A percentile compares a stretch with the other conserved stretches of the same genome.
Evolutionary conservation across 2,113 vertebrate species (phyloP).

Genomic region (Zapus hudsonius): DNA sequence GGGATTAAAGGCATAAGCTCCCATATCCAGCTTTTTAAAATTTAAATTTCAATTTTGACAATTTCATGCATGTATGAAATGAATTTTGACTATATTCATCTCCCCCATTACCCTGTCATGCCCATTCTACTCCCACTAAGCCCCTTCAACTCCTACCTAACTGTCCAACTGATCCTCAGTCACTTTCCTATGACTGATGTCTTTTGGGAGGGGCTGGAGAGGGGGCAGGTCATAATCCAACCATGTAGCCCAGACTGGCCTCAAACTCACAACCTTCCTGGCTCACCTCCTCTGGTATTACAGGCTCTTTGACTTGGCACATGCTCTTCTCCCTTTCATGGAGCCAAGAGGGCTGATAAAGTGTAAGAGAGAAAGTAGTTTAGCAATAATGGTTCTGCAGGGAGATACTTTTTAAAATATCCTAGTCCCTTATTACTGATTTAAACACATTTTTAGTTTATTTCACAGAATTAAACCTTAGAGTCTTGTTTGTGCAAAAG

Average conservation of each 20-base stretch:
- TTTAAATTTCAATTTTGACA: too few species aligned
- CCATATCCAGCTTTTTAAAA: too few species aligned
- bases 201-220: background rate
- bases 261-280: background rate
- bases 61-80: too few species aligned
- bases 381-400: conserved; percentile 45
- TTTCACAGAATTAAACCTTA: conserved; percentile 28
- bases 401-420: conserved; percentile 36
- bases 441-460: conserved; percentile 64
- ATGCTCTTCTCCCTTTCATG: conserved; percentile 8
- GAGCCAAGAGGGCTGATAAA: background rate
- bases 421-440: conserved; percentile 7
- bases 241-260: background rate
- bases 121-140: too few species aligned
- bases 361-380: conserved; percentile 38
- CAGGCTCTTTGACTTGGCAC: background rate
- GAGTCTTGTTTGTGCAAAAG: conserved; percentile 40
- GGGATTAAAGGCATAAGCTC: too few species aligned
- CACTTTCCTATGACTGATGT: background rate
- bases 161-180: background rate
- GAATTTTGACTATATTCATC: too few species aligned
- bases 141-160: too few species aligned
- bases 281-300: background rate
- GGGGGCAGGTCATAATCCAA: background rate
- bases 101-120: too few species aligned